Conservation (phyloP, 2,888 invertebrate species). For the Chrysodeixis includens region DNA sequence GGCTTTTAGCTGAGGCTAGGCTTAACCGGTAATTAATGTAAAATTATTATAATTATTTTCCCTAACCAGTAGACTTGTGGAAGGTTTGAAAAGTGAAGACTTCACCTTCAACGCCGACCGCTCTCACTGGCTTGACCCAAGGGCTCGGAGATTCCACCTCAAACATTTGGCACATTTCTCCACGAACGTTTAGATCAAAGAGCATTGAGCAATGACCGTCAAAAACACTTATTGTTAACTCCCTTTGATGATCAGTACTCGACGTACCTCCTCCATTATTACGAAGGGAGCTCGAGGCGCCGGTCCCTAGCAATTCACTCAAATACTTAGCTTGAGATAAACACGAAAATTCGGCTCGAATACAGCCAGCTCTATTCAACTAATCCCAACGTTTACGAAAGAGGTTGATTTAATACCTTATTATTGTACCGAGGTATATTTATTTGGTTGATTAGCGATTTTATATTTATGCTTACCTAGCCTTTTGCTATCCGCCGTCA, state of each 20-base stretch:
- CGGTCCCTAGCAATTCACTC: constrained; percentile 63
- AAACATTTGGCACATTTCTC: constrained; percentile 73
- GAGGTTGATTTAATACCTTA: constrained; percentile 36
- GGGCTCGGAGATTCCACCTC: constrained; percentile 60
- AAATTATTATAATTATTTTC: constrained; percentile 33
- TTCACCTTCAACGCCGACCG: constrained; percentile 35
- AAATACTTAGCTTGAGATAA: constrained; percentile 59
- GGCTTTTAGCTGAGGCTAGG: constrained; percentile 12
- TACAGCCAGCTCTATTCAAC: constrained; percentile 30
- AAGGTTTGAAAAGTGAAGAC: constrained; percentile 33
- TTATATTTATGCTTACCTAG: not conserved
- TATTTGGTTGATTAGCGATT: not conserved
- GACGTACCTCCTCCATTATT: constrained; percentile 65
- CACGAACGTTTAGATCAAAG: constrained; percentile 73
- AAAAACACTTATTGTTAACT: constrained; percentile 75
- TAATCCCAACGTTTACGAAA: constrained; percentile 36
- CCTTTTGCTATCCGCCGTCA: not conserved
- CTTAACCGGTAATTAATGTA: constrained; percentile 14
- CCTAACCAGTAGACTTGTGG: constrained; percentile 22
- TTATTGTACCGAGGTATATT: constrained; percentile 23
- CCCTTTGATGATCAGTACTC: constrained; percentile 76
- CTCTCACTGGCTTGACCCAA: constrained; percentile 55
- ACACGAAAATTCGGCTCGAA: constrained; percentile 53
- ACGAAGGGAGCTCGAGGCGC: constrained; percentile 65
- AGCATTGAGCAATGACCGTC: constrained; percentile 73